Base-by-base conservation (phyloP, 1,140 invertebrate genomes). In the Chrysomallon squamiferum region DNA sequence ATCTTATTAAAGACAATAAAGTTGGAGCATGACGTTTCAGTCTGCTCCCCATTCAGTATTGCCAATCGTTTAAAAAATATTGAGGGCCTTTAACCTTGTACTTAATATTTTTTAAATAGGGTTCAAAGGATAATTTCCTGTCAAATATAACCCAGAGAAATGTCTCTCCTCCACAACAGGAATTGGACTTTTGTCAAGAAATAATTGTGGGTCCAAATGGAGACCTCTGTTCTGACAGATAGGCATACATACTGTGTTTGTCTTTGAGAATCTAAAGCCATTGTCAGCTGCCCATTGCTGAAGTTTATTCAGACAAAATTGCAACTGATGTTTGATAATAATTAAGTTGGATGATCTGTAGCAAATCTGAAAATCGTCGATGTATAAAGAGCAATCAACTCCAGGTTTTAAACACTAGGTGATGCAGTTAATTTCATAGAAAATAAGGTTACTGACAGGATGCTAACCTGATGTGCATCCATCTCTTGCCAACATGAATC, bases 371-470 rank as follows among this genome's bases (percentile, higher is more conserved):
- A 59, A 59, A 43, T 65, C 45, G 30, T 65, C 56, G 32, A 65
- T 54, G 49, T 30, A 62, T 15, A 62, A 22, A 13, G 45, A 62
- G n/a, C 59, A 35, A 49, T 47, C 29, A 15, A 50, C 1, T 13
- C 33, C 20, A 5, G 13, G 0, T 30, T 1, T 62, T 6, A 62
- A 43, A 1, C 33, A 49, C 33, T 7, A 13, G 20, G 59, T 27
- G 11, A 61, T 27, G 41, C 47, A 43, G 22, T 68, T 64, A n/a
- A 60, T 63, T 59, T 54, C 38, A 13, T 59, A 43, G 32, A 20
- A 35, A 59, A 68, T 13, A 59, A 35, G 7, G 56, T 59, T 15
- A 59, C 57, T 11, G 66, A 68, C 38, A 63, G 25, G 45, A 68
- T 45, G 43, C 66, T 62, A 0, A 38, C 61, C 20, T 59, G 57